A percentile compares a stretch with the other conserved stretches of the same genome.
Evolutionary conservation across 2,888 invertebrate species (phyloP).

Genomic region (Dryobota labecula): DNA sequence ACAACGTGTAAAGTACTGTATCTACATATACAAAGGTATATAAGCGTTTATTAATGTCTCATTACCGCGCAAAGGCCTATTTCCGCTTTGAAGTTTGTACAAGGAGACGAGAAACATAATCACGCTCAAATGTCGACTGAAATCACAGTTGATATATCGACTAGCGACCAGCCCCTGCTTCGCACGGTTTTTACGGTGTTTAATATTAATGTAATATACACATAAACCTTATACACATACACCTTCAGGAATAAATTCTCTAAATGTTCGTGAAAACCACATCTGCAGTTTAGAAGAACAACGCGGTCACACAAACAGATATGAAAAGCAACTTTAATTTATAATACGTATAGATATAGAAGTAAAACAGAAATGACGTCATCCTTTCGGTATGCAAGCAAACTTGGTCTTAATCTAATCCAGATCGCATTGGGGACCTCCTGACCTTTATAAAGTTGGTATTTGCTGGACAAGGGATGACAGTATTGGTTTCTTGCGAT

Average conservation of each 20-base stretch:
- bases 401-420: slow-evolving; percentile 36
- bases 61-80: slow-evolving; percentile 45
- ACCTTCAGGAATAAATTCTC: not conserved
- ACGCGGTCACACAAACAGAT: not conserved
- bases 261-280: not conserved
- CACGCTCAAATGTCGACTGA: slow-evolving; percentile 30
- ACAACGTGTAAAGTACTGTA: slow-evolving; percentile 18
- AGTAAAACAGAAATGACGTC: slow-evolving; percentile 15
- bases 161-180: not conserved
- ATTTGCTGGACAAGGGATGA: slow-evolving; percentile 27
- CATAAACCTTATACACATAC: not conserved
- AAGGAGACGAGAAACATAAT: slow-evolving; percentile 44
- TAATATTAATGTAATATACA: not conserved
- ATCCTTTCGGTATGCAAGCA: slow-evolving; percentile 33
- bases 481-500: slow-evolving; percentile 46
- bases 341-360: not conserved
- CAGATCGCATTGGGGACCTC: slow-evolving; percentile 23
- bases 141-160: slow-evolving; percentile 20
- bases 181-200: not conserved
- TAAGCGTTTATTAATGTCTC: slow-evolving; percentile 48
- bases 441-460: slow-evolving; percentile 54
- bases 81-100: slow-evolving; percentile 56
- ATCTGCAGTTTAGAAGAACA: not conserved
- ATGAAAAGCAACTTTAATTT: not conserved
- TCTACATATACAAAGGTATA: slow-evolving; percentile 11